These are phyloP conservation scores for Stratiomys singularior DNA, from an alignment of 2,888 invertebrate species.

Conservation along the genomic window DNA sequence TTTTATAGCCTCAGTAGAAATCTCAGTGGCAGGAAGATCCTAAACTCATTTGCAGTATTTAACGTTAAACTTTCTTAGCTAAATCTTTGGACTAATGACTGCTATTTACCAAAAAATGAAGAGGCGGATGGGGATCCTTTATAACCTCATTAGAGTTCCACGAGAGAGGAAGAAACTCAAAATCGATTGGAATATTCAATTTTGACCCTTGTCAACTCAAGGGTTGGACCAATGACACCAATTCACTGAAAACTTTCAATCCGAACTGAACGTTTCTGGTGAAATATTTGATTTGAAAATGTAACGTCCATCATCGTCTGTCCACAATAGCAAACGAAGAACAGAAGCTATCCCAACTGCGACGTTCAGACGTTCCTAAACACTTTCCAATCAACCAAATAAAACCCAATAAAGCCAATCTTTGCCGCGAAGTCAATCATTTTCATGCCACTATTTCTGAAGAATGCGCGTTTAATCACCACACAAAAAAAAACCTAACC, in stretches of 20 bases:
- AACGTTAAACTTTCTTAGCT: background rate
- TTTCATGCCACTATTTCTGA: background rate
- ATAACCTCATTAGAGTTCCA: too few relatives aligned
- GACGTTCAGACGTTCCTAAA: background rate
- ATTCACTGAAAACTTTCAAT: background rate
- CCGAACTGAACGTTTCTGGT: background rate
- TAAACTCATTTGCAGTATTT: too few relatives aligned
- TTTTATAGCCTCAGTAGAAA: too few relatives aligned
- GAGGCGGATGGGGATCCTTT: too few relatives aligned
- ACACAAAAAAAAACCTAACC: background rate
- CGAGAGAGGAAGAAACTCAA: too few relatives aligned
- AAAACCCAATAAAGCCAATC: background rate
- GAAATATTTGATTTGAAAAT: background rate
- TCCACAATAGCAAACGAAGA: background rate
- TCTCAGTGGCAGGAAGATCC: too few relatives aligned
- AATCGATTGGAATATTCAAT: too few relatives aligned
- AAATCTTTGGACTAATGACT: background rate
- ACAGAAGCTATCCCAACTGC: background rate
- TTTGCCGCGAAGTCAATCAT: background rate
- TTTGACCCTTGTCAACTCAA: background rate
- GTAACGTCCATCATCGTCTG: conserved; percentile 1
- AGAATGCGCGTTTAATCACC: background rate
- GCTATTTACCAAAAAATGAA: too few relatives aligned
- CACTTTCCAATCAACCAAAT: conserved; percentile 1
- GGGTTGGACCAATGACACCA: background rate